These are phyloP conservation scores for Hippocampus barbouri DNA, from an alignment of 2,113 vertebrate species.

Conservation along the genomic window DNA sequence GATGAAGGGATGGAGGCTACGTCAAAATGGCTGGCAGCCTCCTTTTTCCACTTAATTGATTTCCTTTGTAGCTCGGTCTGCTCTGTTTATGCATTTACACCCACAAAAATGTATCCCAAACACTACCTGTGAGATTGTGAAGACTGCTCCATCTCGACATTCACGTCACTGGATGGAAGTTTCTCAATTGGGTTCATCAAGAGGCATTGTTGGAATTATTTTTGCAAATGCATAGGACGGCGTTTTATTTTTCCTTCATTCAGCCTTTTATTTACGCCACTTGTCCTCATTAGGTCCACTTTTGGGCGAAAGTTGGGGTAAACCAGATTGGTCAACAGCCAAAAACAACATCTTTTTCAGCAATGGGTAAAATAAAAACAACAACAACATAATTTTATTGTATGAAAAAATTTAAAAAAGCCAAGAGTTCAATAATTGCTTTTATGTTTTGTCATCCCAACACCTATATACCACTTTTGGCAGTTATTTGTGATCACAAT, in stretches of 20 bases:
- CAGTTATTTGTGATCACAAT: not conserved
- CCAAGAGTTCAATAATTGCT: not conserved
- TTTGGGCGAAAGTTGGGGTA: not conserved
- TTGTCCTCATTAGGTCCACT: not conserved
- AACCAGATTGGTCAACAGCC: not conserved
- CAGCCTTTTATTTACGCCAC: not conserved
- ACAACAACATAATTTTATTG: not conserved
- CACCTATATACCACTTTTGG: not conserved
- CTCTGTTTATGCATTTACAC: conserved; percentile 44
- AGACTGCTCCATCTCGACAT: not conserved
- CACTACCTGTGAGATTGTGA: conserved; percentile 4
- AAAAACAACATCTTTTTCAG: not conserved
- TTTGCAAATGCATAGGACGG: too few species aligned
- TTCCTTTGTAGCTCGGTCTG: conserved; percentile 32
- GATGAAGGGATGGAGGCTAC: conserved; percentile 20
- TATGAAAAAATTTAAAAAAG: not conserved
- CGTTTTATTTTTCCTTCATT: too few species aligned
- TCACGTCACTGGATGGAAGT: not conserved
- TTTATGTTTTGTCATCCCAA: not conserved
- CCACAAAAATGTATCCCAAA: conserved; percentile 23
- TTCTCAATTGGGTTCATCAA: not conserved
- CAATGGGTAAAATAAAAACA: not conserved
- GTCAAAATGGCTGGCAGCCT: conserved; percentile 19
- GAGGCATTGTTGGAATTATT: not conserved
- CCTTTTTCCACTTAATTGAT: conserved; percentile 36